These are phyloP conservation scores for Bucorvus abyssinicus DNA, from an alignment of 2,797 vertebrate species.

Conservation along the genomic window DNA sequence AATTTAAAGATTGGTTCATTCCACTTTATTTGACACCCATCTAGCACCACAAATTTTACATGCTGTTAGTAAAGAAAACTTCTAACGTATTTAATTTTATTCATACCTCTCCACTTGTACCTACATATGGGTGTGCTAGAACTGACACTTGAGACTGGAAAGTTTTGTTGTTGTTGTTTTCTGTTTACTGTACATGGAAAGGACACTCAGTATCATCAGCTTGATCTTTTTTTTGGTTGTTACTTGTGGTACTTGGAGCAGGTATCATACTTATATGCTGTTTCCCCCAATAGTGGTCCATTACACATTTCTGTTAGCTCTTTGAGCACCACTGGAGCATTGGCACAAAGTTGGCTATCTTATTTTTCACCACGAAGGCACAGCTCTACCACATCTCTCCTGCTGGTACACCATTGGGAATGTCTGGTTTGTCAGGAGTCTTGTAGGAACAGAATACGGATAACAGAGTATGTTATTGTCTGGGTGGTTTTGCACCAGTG, in stretches of 20 bases:
- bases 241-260: background rate
- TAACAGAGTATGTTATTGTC: background rate
- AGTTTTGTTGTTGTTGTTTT: background rate
- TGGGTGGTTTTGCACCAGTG: background rate
- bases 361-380: background rate
- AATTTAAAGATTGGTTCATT: constrained; percentile 13
- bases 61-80: background rate
- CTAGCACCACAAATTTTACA: constrained; percentile 6
- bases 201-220: background rate
- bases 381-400: background rate
- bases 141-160: constrained; percentile 15
- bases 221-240: background rate
- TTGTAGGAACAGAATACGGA: background rate
- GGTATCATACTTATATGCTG: background rate
- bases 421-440: background rate
- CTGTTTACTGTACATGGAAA: background rate
- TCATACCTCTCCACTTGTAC: background rate
- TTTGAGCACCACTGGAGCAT: background rate
- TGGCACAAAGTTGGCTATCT: background rate
- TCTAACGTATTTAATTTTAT: constrained; percentile 16
- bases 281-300: background rate
- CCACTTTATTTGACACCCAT: background rate
- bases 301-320: background rate
- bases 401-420: background rate
- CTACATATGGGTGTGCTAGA: background rate